These are phyloP conservation scores for Drosophila recens DNA, from an alignment of 2,888 invertebrate species.

Conservation along the genomic window DNA sequence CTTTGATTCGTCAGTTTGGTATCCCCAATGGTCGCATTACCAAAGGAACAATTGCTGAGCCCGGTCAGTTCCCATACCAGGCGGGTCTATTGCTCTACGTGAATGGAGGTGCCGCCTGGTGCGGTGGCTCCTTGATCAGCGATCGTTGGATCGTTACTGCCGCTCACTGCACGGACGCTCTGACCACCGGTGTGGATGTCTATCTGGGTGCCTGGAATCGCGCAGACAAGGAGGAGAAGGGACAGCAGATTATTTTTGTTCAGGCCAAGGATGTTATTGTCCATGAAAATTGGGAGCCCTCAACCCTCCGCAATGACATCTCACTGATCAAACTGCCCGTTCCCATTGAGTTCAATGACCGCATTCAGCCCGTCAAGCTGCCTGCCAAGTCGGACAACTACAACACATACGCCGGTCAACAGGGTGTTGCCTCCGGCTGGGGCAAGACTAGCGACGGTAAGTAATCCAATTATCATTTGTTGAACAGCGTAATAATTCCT, in stretches of 20 bases:
- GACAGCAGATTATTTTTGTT: conserved; percentile 72
- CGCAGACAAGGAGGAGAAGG: conserved; percentile 61
- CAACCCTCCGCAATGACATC: conserved; percentile 84
- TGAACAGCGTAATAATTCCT: too few species aligned
- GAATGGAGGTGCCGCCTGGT: conserved; percentile 68
- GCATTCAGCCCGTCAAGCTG: conserved; percentile 71
- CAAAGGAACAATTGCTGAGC: conserved; percentile 68
- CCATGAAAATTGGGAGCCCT: conserved; percentile 83
- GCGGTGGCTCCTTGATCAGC: conserved; percentile 82
- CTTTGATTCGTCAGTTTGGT: conserved; percentile 31
- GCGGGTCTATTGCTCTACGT: conserved; percentile 73
- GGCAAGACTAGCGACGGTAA: conserved; percentile 77
- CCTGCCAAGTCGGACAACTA: conserved; percentile 58
- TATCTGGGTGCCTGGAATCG: conserved; percentile 77
- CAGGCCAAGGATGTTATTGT: conserved; percentile 70
- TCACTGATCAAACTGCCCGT: conserved; percentile 85
- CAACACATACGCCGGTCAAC: conserved; percentile 62
- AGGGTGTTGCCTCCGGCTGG: conserved; percentile 81
- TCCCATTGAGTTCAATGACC: conserved; percentile 79
- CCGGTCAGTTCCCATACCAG: conserved; percentile 82
- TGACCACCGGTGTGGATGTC: conserved; percentile 75
- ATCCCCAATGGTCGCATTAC: conserved; percentile 76
- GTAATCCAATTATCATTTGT: conserved; percentile 16
- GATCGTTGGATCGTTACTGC: conserved; percentile 81
- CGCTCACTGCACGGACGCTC: conserved; percentile 81